Conservation (phyloP, 1,140 invertebrate genomes). For the Drosophila repleta region DNA sequence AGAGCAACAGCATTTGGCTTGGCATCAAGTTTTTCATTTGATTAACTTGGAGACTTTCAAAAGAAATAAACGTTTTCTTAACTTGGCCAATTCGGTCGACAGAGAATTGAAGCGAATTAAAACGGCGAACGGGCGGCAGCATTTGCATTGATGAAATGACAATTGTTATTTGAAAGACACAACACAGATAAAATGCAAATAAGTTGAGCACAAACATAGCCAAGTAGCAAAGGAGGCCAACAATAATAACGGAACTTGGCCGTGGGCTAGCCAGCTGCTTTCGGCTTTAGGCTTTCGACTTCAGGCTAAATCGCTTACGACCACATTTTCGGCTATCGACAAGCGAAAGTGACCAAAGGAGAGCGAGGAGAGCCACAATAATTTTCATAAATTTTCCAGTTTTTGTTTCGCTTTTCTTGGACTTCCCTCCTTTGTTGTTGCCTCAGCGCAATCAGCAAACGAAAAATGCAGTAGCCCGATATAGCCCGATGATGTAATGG, state of each 20-base stretch:
- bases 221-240: constrained; percentile 7
- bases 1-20: neutral
- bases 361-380: constrained; percentile 43
- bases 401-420: constrained; percentile 36
- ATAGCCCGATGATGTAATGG: constrained; percentile 69
- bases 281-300: neutral
- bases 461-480: constrained; percentile 44
- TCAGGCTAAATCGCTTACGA: constrained; percentile 38
- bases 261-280: constrained; percentile 49
- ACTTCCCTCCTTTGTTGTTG: neutral
- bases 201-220: constrained; percentile 10
- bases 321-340: constrained; percentile 27
- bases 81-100: constrained; percentile 10
- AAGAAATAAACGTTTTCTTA: constrained; percentile 7
- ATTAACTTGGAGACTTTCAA: constrained; percentile 4
- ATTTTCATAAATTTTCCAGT: constrained; percentile 78
- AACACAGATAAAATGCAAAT: constrained; percentile 66
- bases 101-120: constrained; percentile 33
- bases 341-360: constrained; percentile 56
- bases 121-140: constrained; percentile 38
- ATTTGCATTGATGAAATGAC: constrained; percentile 75
- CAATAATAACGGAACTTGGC: constrained; percentile 34
- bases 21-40: neutral
- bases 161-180: constrained; percentile 61
- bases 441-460: constrained; percentile 14